Evolutionary conservation across 2,113 vertebrate genomes (phyloP).

Genomic region (Pogonocichla stellata): DNA sequence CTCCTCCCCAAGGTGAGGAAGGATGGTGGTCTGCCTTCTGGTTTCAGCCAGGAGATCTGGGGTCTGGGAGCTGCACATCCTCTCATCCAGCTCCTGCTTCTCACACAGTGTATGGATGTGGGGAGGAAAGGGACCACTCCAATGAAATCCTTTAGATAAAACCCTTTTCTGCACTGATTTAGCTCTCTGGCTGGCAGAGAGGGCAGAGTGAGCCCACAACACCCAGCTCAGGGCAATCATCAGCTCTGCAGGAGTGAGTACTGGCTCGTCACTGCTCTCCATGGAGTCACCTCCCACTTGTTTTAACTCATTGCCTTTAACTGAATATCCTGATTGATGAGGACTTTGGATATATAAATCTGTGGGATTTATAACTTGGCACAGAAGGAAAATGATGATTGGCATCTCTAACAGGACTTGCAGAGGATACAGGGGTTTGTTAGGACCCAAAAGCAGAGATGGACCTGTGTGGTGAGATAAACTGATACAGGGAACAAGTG

Average conservation of each 20-base stretch:
- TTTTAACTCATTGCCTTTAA: background rate
- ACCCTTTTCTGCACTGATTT: background rate
- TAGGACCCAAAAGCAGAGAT: background rate
- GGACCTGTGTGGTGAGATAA: rapidly evolving
- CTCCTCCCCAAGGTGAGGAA: background rate
- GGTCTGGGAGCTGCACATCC: background rate
- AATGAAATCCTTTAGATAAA: background rate
- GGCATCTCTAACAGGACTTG: background rate
- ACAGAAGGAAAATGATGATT: background rate
- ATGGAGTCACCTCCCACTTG: background rate
- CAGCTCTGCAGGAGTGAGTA: rapidly evolving
- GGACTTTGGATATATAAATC: background rate
- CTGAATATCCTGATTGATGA: background rate
- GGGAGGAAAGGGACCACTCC: background rate
- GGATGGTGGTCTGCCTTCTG: background rate
- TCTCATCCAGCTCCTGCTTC: background rate
- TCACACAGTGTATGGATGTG: rapidly evolving
- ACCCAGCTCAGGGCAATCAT: background rate
- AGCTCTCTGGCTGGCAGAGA: background rate
- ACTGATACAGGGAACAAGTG: rapidly evolving
- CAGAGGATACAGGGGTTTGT: background rate
- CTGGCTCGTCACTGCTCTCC: background rate
- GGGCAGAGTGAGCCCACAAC: rapidly evolving
- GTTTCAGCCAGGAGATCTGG: background rate
- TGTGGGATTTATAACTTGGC: background rate